These are phyloP conservation scores for Volucella zonaria DNA, from an alignment of 2,888 invertebrate genomes.

Conservation along the genomic window DNA sequence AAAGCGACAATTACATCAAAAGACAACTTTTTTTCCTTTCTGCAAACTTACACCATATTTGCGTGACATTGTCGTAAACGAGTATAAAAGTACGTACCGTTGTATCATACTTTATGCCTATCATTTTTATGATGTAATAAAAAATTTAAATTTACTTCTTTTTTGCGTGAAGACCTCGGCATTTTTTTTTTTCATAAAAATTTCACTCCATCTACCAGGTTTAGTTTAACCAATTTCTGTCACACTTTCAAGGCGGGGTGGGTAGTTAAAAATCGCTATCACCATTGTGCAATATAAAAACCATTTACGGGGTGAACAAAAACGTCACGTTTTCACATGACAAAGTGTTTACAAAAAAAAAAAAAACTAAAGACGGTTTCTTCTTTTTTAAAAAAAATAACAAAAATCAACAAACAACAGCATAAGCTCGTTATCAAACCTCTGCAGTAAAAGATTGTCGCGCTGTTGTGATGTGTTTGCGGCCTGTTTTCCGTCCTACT, in stretches of 20 bases:
- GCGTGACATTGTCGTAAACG: too few species aligned
- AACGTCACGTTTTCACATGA: slow-evolving; percentile 54
- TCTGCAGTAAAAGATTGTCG: slow-evolving; percentile 54
- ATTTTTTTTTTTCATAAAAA: not conserved
- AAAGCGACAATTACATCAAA: too few species aligned
- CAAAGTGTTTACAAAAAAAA: slow-evolving; percentile 14
- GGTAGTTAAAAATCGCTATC: slow-evolving; percentile 17
- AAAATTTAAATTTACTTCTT: slow-evolving; percentile 40
- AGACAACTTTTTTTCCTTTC: too few species aligned
- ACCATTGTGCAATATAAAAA: slow-evolving; percentile 36
- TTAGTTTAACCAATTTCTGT: slow-evolving; percentile 32
- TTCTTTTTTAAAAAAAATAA: slow-evolving; percentile 8
- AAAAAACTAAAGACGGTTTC: not conserved
- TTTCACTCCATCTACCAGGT: not conserved
- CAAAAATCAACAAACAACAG: slow-evolving; percentile 27
- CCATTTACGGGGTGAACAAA: slow-evolving; percentile 47
- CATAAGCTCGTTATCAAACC: slow-evolving; percentile 65
- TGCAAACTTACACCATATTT: too few species aligned
- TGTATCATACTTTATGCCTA: not conserved
- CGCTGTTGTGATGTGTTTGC: not conserved
- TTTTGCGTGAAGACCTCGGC: too few species aligned
- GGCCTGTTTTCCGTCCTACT: not conserved
- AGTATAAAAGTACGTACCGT: too few species aligned
- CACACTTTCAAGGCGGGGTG: slow-evolving; percentile 1
- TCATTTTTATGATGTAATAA: slow-evolving; percentile 42